Conservation (phyloP, 1,140 invertebrate genomes). For the Scylla paramamosain region DNA sequence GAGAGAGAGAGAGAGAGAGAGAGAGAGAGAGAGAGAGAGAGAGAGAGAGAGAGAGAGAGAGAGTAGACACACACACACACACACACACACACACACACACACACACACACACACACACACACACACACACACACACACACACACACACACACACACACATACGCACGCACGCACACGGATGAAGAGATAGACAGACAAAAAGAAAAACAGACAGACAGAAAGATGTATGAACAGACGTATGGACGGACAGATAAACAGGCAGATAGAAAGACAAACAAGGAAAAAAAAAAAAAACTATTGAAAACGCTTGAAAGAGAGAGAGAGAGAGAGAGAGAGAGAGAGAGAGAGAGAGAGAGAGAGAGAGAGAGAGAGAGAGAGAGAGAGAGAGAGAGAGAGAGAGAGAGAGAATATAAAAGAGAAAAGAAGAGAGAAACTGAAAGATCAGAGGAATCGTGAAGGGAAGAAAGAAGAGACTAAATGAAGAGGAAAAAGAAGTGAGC, state of each 20-base stretch:
- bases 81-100: too few relatives aligned
- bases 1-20: neutral
- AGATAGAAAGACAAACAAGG: neutral
- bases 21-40: neutral
- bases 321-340: neutral
- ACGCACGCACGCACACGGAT: neutral
- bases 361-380: slow-evolving; percentile 16
- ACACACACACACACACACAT: slow-evolving; percentile 41
- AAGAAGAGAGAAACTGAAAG: slow-evolving; percentile 23
- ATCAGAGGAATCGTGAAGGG: neutral
- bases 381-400: neutral
- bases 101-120: neutral
- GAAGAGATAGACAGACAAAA: neutral
- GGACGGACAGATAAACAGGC: neutral
- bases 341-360: slow-evolving; percentile 26
- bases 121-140: neutral
- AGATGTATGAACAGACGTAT: neutral
- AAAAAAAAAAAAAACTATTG: neutral
- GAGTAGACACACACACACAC: too few relatives aligned
- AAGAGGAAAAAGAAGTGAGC: neutral
- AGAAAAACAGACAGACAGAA: neutral
- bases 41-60: too few relatives aligned
- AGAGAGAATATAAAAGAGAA: neutral
- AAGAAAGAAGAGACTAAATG: neutral
- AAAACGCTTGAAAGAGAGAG: neutral